Percentiles rank a stretch among this genome's conserved stretches.
Conservation (phyloP, 2,888 invertebrate species). For the Meliscaeva auricollis region DNA sequence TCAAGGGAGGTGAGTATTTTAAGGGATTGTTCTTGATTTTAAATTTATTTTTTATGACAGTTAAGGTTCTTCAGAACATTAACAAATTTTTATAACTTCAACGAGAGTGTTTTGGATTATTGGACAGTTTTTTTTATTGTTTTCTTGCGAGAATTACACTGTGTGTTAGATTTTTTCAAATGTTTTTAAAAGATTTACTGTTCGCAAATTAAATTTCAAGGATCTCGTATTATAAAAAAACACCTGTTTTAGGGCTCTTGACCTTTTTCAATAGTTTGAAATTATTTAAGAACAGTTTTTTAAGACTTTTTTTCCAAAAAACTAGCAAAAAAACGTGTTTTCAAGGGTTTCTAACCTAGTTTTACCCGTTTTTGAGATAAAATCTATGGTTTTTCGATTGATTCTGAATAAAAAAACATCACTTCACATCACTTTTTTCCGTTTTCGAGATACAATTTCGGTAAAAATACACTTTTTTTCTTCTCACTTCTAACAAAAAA, state of each 20-base stretch:
- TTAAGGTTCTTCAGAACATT: too few species aligned
- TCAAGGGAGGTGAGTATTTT: background rate
- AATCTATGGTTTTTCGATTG: background rate
- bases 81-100: too few species aligned
- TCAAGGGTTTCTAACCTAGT: background rate
- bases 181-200: too few species aligned
- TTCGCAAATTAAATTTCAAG: too few species aligned
- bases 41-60: background rate
- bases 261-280: background rate
- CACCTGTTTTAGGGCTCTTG: background rate
- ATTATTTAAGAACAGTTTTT: background rate
- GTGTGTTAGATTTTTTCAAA: too few species aligned
- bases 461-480: constrained; percentile 1
- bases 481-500: constrained; percentile 22
- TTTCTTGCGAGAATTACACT: too few species aligned
- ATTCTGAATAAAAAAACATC: background rate
- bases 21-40: background rate
- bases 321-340: too few species aligned
- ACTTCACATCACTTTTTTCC: constrained; percentile 19
- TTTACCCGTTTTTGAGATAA: background rate
- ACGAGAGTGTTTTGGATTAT: too few species aligned
- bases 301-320: background rate
- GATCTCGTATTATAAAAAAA: too few species aligned
- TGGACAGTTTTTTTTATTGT: too few species aligned
- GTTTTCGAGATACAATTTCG: background rate